Evolutionary conservation across 2,113 vertebrate species (phyloP), one percentile per base, ranked within the genome.

Genomic region (Pipra filicauda): DNA sequence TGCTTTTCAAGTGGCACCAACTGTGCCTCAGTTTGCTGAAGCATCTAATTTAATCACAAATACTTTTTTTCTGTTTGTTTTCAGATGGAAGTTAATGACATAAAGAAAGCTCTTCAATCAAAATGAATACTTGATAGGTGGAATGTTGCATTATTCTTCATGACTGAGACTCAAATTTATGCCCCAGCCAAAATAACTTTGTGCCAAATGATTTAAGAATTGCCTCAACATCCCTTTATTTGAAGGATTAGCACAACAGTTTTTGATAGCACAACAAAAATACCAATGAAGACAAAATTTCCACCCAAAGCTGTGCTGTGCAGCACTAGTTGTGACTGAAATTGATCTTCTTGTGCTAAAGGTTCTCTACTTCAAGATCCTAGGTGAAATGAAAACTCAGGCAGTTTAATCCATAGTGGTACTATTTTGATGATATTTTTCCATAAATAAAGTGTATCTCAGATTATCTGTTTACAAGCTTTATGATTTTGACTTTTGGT

Each of bases 1-100:
- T 39, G n/a, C 30, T 93, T 90, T 94, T 66, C 43, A 74, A 57
- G 52, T 3, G 0, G 8, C 41, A 71, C 17, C 35, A 35, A 12
- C 37, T 66, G 19, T 62, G 51, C 8, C 19, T 89, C 24, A 12
- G 58, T 69, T 76, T 91, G 62, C 64, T 91, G 48, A 79, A 91
- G 54, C 19, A 48, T 70, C 31, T 52, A 10, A 72, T 61, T 82
- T 79, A 44, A 88, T 87, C 26, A 84, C 37, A 70, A 88, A 75
- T 57, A 33, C 41, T 59, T n/a, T 85, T 70, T 22, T 30, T 85
- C 39, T 77, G 12, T 88, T 85, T 84, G 46, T 79, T 92, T 94
- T 82, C 77, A 99, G 99, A 98, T 99, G 98, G 99, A 99, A 96
- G 99, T 99, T 90, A 99, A 99, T 95, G 99, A 99, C 97, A 99